Evolutionary conservation across 1,140 invertebrate species (phyloP).

Genomic region (Aphidius ervi): DNA sequence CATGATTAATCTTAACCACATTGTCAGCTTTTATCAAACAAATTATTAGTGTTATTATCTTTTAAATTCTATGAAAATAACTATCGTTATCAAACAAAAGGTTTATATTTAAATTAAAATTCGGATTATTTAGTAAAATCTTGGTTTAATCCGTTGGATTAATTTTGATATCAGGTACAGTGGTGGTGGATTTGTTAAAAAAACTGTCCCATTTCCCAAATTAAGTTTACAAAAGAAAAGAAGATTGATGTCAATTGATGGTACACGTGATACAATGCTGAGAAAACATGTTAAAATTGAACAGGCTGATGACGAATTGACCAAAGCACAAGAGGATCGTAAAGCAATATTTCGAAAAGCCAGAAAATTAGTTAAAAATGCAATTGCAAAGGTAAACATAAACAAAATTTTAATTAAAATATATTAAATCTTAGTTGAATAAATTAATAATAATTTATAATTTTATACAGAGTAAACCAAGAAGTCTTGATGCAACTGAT

Average conservation of each 20-base stretch:
- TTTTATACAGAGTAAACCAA: slow-evolving; percentile 38
- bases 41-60: slow-evolving; percentile 5
- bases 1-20: neutral
- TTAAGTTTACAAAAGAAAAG: slow-evolving; percentile 53
- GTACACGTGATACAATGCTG: slow-evolving; percentile 47
- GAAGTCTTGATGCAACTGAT: slow-evolving; percentile 43
- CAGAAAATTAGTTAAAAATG: slow-evolving; percentile 53
- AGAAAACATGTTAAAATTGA: slow-evolving; percentile 50
- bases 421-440: slow-evolving; percentile 1
- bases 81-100: neutral
- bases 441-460: slow-evolving; percentile 12
- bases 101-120: slow-evolving; percentile 1
- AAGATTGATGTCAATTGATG: slow-evolving; percentile 50
- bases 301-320: slow-evolving; percentile 34
- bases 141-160: slow-evolving; percentile 8
- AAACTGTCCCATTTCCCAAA: slow-evolving; percentile 59
- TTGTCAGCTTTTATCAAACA: neutral
- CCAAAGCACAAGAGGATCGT: slow-evolving; percentile 40
- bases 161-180: slow-evolving; percentile 43
- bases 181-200: slow-evolving; percentile 59
- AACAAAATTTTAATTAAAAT: neutral
- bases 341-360: slow-evolving; percentile 52
- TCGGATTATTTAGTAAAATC: no score
- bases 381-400: slow-evolving; percentile 49
- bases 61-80: slow-evolving; percentile 1